These are phyloP conservation scores for Macroramphosus scolopax DNA, from an alignment of 2,797 vertebrate genomes.

Conservation along the genomic window DNA sequence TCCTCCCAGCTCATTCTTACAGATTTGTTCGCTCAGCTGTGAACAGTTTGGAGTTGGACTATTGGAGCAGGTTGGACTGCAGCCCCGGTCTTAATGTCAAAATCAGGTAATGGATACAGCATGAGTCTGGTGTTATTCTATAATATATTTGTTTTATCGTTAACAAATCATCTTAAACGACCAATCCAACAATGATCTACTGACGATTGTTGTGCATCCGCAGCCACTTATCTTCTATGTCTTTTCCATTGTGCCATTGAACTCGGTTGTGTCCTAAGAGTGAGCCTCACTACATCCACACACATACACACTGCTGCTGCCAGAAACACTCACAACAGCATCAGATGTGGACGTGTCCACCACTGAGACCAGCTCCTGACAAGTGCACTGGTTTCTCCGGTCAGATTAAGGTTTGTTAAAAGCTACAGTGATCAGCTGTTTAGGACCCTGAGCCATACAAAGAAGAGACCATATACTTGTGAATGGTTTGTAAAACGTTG, in stretches of 20 bases:
- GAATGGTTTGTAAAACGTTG: neutral
- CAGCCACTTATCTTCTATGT: neutral
- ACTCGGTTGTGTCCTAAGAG: too few relatives aligned
- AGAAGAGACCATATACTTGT: neutral
- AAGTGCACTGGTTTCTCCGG: too few relatives aligned
- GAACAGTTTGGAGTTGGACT: too few relatives aligned
- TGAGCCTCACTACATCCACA: too few relatives aligned
- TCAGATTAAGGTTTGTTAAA: too few relatives aligned
- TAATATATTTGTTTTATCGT: neutral
- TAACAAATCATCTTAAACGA: constrained; percentile 1
- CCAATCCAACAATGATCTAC: neutral
- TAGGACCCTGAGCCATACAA: neutral
- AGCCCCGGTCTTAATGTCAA: too few relatives aligned
- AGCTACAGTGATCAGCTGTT: neutral
- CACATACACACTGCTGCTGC: neutral
- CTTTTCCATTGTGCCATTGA: neutral
- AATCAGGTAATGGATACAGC: too few relatives aligned
- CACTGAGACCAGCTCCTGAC: neutral
- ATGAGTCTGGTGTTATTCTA: neutral
- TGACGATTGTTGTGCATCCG: neutral
- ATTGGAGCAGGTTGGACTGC: too few relatives aligned
- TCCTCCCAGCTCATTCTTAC: too few relatives aligned
- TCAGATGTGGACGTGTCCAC: neutral
- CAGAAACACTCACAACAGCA: neutral
- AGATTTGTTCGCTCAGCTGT: too few relatives aligned